Evolutionary conservation across 2,888 invertebrate genomes (phyloP), one percentile per base, ranked within the genome.

Genomic region (Drosophila mayaguana): DNA sequence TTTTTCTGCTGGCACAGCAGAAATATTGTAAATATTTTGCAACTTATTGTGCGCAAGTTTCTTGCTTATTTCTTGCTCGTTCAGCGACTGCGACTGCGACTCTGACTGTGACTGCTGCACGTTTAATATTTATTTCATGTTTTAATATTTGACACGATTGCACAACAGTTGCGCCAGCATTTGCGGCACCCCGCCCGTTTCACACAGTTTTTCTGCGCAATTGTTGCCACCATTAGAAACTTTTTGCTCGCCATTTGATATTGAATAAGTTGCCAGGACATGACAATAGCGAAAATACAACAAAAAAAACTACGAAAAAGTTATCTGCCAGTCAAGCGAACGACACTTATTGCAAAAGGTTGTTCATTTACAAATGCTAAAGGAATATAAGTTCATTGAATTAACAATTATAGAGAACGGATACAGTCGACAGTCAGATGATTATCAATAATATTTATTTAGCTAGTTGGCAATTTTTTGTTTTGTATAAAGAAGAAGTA

Each of bases 71-170:
- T 74, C 46, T 55, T 50, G 48, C 14, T 51, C 51, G 48, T 48
- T 25, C 14, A 42, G 28, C 28, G 22, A 38, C 38, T 40, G 25
- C 11, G 34, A 12, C 63, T 45, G 55, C 20, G 63, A 57, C 60
- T 70, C 62, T 53, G 74, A 68, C 54, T 73, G 32, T 2, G 32
- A 32, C 32, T 32, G 72, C 67, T 43, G 73, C 76, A 75, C 78
- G 80, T 85, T 88, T 89, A 81, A 85, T 88, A 89, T 89, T 85
- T 88, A 88, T 90, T 85, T 88, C 85, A 87, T 90, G 88, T 90
- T 90, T 90, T 87, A 87, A 90, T 88, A 89, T 88, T 81, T 85
- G 89, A 87, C 89, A 89, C 88, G 81, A 81, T 88, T 85, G 82
- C 76, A 78, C 71, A 86, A 73, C 81, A 81, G 73, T 88, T 85